Base-by-base conservation (phyloP, 2,113 vertebrate genomes). In the Microcebus tavaratra region DNA sequence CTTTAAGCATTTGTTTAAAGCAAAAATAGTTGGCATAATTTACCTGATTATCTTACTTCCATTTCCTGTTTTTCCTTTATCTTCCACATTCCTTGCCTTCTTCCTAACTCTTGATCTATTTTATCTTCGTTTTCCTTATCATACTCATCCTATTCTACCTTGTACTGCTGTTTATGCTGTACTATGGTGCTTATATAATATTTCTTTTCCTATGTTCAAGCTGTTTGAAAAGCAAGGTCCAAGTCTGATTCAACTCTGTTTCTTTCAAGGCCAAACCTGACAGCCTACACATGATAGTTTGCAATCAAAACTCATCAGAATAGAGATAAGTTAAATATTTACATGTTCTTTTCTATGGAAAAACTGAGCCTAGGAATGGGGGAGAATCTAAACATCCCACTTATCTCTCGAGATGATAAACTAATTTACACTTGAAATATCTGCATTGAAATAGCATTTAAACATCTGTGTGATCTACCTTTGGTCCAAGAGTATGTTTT, bases 401-500 rank as follows among this genome's bases (percentile, higher is more conserved):
- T 92, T 83, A 84, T 3, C 36, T 55, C 15, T 81, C 39, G 23
- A 59, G 23, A 31, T 76, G 31, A 92, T 70, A 89, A 70, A 88
- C 15, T 29, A 3, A 92, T 59, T 96, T 81, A 85, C 2, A 76
- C n/a, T 45, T 39, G 48, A 87, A 96, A 75, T 92, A 61, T 55
- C 29, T 88, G 42, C 6, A 27, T 63, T 63, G 5, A 79, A 88
- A 75, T 45, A 50, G 29, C 55, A 76, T 78, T 83, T 39, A 55
- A 94, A 83, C 31, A 72, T 79, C 20, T 18, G 15, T 9, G 21
- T 57, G 34, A 3, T 53, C 73, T 82, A 48, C 10, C 14, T 81
- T 75, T 82, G 67, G 82, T 91, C 25, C 29, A 92, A 93, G 72
- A 75, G 18, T 88, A 12, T 68, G 53, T 75, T 94, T 85, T 83